A percentile compares a stretch with the other conserved stretches of the same genome.
Evolutionary conservation across 2,797 vertebrate genomes (phyloP).

Genomic region (Hylomyscus alleni): DNA sequence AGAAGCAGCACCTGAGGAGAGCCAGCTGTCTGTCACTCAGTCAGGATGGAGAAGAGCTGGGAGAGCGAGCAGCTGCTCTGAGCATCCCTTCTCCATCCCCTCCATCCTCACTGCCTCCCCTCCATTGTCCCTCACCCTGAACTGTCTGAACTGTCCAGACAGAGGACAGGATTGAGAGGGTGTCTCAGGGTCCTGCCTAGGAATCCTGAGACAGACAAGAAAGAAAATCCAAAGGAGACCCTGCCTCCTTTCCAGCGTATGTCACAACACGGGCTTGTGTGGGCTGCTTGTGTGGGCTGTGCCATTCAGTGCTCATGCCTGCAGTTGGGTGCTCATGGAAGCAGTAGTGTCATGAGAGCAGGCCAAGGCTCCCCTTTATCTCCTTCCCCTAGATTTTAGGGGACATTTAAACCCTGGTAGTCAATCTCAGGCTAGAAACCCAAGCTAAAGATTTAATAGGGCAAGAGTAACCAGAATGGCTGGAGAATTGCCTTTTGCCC

Average conservation of each 20-base stretch:
- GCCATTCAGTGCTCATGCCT: background rate
- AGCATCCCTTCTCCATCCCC: background rate
- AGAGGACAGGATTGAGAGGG: background rate
- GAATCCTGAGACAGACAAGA: background rate
- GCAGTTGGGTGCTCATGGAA: background rate
- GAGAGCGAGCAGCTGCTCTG: background rate
- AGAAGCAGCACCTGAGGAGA: background rate
- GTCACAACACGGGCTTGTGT: background rate
- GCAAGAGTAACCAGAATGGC: background rate
- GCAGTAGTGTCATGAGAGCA: background rate
- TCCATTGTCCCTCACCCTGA: background rate
- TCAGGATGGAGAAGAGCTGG: background rate
- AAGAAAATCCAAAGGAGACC: background rate
- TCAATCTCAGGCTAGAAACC: background rate
- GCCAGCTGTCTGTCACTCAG: background rate
- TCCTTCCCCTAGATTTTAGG: background rate
- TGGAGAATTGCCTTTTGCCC: background rate
- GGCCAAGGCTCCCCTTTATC: background rate
- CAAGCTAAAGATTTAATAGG: background rate
- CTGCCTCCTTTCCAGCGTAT: background rate
- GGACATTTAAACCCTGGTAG: background rate
- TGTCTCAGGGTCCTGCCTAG: constrained; percentile 3
- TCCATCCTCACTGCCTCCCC: background rate
- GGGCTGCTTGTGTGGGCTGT: background rate
- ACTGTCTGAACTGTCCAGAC: background rate